Evolutionary conservation across 2,113 vertebrate genomes (phyloP).

Genomic region (Epinephelus fuscoguttatus): DNA sequence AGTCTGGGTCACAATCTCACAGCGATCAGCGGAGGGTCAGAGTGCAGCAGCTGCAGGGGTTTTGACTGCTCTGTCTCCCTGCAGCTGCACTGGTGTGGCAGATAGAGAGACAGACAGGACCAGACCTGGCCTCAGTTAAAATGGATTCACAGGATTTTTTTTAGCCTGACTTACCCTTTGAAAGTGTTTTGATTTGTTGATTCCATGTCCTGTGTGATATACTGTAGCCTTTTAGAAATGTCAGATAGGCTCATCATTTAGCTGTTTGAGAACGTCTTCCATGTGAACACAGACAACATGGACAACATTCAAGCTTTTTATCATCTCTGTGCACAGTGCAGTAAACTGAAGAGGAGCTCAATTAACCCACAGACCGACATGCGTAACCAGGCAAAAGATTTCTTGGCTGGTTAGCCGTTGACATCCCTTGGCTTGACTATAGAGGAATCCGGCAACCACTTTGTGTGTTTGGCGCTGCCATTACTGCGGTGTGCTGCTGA

Average conservation of each 20-base stretch:
- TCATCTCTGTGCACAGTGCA: too few relatives aligned
- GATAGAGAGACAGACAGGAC: neutral
- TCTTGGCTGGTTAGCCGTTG: too few relatives aligned
- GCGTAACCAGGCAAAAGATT: too few relatives aligned
- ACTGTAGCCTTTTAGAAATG: neutral
- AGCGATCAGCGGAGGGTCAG: constrained; percentile 21
- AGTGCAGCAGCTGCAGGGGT: constrained; percentile 55
- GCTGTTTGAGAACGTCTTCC: neutral
- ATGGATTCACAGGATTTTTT: constrained; percentile 28
- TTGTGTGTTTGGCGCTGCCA: too few relatives aligned
- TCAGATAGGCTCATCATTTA: neutral
- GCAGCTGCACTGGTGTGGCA: neutral
- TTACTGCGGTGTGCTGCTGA: too few relatives aligned
- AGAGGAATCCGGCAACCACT: too few relatives aligned
- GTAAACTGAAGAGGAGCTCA: too few relatives aligned
- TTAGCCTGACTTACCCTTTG: neutral
- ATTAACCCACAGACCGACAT: too few relatives aligned
- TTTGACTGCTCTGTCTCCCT: constrained; percentile 6
- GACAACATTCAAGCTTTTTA: neutral
- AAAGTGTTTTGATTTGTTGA: neutral
- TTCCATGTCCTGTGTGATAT: neutral
- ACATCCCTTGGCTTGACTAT: too few relatives aligned
- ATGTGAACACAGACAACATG: neutral
- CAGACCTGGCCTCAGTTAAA: neutral
- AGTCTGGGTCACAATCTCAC: constrained; percentile 22